Evolutionary conservation across 2,888 invertebrate genomes (phyloP).

Genomic region (Polia nebulosa): DNA sequence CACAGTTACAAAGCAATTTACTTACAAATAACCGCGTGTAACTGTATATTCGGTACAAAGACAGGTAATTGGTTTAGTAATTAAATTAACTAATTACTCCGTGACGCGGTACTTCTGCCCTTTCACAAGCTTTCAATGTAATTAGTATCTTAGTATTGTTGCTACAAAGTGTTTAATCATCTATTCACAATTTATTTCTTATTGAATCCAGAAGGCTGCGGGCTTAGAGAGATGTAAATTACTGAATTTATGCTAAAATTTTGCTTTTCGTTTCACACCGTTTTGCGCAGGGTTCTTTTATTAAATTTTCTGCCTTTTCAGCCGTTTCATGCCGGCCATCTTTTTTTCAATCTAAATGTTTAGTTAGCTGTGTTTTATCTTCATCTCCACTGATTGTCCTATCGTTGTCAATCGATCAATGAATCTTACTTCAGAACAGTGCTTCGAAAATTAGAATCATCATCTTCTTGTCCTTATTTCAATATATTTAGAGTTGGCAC

Average conservation of each 20-base stretch:
- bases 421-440: not conserved
- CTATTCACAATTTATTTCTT: slow-evolving; percentile 39
- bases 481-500: not conserved
- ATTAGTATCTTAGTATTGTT: slow-evolving; percentile 46
- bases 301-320: slow-evolving; percentile 12
- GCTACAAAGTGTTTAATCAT: slow-evolving; percentile 33
- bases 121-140: slow-evolving; percentile 45
- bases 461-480: not conserved
- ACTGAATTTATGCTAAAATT: slow-evolving; percentile 16
- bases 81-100: slow-evolving; percentile 53
- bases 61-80: slow-evolving; percentile 57
- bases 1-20: slow-evolving; percentile 53
- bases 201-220: slow-evolving; percentile 26
- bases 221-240: slow-evolving; percentile 6
- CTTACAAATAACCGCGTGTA: slow-evolving; percentile 22
- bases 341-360: not conserved
- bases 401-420: not conserved
- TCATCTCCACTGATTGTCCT: not conserved
- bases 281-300: slow-evolving; percentile 20
- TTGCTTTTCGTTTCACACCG: slow-evolving; percentile 1
- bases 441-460: not conserved
- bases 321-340: not conserved
- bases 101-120: slow-evolving; percentile 48
- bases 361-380: not conserved
- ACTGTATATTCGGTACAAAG: slow-evolving; percentile 31